Conservation (phyloP, 2,797 vertebrate species). For the Paratrypauchen microcephalus region DNA sequence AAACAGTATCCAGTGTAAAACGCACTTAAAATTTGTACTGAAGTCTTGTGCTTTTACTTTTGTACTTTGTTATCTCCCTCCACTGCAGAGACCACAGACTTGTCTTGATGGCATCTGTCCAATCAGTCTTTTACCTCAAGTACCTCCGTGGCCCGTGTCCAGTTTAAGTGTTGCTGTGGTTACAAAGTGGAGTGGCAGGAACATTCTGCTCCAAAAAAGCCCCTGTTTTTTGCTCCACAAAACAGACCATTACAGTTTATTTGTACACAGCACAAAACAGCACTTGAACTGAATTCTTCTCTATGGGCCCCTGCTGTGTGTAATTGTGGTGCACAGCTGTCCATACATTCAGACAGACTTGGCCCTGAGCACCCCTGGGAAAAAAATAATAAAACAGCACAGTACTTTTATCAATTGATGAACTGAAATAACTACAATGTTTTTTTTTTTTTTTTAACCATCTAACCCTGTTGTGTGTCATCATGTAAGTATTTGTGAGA, state of each 20-base stretch:
- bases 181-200: slow-evolving; percentile 29
- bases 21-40: too few species aligned
- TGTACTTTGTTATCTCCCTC: too few species aligned
- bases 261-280: neutral
- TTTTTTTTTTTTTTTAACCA: neutral
- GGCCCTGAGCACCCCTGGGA: slow-evolving; percentile 15
- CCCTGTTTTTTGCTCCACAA: neutral
- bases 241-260: neutral
- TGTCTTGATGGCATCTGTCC: slow-evolving; percentile 9
- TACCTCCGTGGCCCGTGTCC: slow-evolving; percentile 29
- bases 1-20: too few species aligned
- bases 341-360: slow-evolving; percentile 42
- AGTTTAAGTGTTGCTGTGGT: slow-evolving; percentile 40
- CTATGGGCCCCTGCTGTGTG: slow-evolving; percentile 26
- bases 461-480: neutral
- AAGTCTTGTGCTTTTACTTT: too few species aligned
- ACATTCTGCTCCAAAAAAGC: neutral
- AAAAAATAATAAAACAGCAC: slow-evolving; percentile 9
- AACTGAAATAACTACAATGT: slow-evolving; percentile 25
- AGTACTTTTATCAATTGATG: slow-evolving; percentile 13
- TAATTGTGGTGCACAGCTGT: slow-evolving; percentile 46
- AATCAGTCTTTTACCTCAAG: slow-evolving; percentile 17
- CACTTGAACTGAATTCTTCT: slow-evolving; percentile 16
- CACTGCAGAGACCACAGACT: neutral
- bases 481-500: neutral